Conservation (phyloP, 2,797 vertebrate genomes). For the Morus bassanus region DNA sequence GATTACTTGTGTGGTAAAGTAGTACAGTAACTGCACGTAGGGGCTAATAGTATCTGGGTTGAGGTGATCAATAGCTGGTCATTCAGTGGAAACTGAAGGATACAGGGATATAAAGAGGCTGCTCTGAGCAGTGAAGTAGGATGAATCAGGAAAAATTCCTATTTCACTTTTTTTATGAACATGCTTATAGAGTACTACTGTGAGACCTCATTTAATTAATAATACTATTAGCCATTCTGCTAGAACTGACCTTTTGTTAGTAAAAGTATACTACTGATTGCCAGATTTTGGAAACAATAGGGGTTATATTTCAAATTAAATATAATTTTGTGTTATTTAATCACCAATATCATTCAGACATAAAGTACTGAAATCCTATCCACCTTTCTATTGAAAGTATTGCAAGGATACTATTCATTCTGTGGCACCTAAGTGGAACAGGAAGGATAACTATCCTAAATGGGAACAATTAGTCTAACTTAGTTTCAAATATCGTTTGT, state of each 20-base stretch:
- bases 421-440: background rate
- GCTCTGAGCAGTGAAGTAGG: background rate
- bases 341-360: background rate
- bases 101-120: background rate
- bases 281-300: conserved; percentile 24
- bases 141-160: background rate
- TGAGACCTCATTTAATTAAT: conserved; percentile 20
- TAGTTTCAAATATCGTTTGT: background rate
- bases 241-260: background rate
- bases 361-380: conserved; percentile 11
- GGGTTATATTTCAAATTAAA: conserved; percentile 47
- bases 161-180: background rate
- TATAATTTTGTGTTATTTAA: conserved; percentile 22
- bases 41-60: background rate
- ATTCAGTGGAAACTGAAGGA: background rate
- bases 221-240: background rate
- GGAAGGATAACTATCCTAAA: background rate
- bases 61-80: background rate
- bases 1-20: background rate
- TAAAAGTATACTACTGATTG: background rate
- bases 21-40: background rate
- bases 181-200: background rate
- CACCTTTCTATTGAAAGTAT: background rate
- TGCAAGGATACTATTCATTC: conserved; percentile 7
- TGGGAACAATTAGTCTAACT: background rate